Evolutionary conservation across 2,113 vertebrate species (phyloP).

Genomic region (Hyla sarda): DNA sequence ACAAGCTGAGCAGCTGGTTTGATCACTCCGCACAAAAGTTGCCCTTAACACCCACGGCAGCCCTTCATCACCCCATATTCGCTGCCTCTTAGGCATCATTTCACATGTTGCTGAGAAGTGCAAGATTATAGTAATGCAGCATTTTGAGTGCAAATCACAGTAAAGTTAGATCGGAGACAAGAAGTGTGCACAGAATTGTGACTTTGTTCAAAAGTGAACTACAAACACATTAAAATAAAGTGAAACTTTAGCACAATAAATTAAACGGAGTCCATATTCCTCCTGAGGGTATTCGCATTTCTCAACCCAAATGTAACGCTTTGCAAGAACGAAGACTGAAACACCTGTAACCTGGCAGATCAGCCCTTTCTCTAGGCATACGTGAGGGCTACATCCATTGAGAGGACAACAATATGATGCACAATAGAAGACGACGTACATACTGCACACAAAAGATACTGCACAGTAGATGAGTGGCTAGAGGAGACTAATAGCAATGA

Average conservation of each 20-base stretch:
- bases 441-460: not conserved
- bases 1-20: not conserved
- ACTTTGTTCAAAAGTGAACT: slow-evolving; percentile 64
- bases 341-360: not conserved
- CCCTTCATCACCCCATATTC: not conserved
- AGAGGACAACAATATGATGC: not conserved
- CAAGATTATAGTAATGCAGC: slow-evolving; percentile 57
- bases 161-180: not conserved
- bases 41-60: slow-evolving; percentile 15
- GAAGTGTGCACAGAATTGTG: not conserved
- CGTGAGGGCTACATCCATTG: not conserved
- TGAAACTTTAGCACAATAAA: slow-evolving; percentile 63
- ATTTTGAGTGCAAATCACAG: slow-evolving; percentile 42
- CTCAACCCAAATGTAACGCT: slow-evolving; percentile 36
- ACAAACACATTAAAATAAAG: slow-evolving; percentile 64
- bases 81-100: slow-evolving; percentile 2
- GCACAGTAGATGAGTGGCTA: no score
- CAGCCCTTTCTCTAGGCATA: not conserved
- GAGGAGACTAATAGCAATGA: no score
- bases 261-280: slow-evolving; percentile 42
- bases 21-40: not conserved
- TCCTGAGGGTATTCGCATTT: slow-evolving; percentile 36
- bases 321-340: not conserved
- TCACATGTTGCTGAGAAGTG: slow-evolving; percentile 46
- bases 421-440: not conserved